Base-by-base conservation (phyloP, 2,888 invertebrate genomes). In the Xanthorhoe spadicearia region DNA sequence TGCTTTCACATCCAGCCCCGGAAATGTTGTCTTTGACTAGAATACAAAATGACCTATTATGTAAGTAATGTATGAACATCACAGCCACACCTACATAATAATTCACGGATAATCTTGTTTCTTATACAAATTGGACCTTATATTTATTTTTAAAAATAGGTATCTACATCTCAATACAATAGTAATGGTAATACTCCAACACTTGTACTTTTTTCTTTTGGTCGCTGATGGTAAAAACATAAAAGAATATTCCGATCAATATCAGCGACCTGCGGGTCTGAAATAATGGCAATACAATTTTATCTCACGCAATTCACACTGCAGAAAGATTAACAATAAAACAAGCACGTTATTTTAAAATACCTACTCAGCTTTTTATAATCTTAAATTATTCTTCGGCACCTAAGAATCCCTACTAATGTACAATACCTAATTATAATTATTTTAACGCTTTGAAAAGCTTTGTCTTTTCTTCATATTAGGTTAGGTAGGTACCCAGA, bases 131-230 rank as follows among this genome's bases (percentile, higher is more conserved):
- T 32, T 23, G 23, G 23, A 3, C 32, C 32, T 6, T 9, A 1
- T 38, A 38, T 59, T 9, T 64, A 17, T 58, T 43, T 28, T 49
- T 19, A 5, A n/a, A 55, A 55, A 55, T 83, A 86, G n/a, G n/a
- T n/a, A n/a, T n/a, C n/a, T n/a, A 23, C 4, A 23, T 85, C 81
- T 82, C 79, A 83, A 83, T 84, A 87, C 86, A 87, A 87, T 86
- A 83, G 83, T 80, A 61, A 46, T 23, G 23, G 77, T 74, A 77
- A 13, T 10, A 13, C 38, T 38, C 73, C 74, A 74, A 71, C 74
- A 74, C 75, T 71, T 73, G 65, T 71, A 66, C 73, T 78, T 77
- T 65, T 77, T 74, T 73, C 59, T 77, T 83, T 82, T 79, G 78
- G 78, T 80, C 77, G 76, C 77, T 76, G 74, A 76, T 80, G 77